Conservation (phyloP, 37 sponge, comb jelly and placozoan species). For the Eunapius fragilis region DNA sequence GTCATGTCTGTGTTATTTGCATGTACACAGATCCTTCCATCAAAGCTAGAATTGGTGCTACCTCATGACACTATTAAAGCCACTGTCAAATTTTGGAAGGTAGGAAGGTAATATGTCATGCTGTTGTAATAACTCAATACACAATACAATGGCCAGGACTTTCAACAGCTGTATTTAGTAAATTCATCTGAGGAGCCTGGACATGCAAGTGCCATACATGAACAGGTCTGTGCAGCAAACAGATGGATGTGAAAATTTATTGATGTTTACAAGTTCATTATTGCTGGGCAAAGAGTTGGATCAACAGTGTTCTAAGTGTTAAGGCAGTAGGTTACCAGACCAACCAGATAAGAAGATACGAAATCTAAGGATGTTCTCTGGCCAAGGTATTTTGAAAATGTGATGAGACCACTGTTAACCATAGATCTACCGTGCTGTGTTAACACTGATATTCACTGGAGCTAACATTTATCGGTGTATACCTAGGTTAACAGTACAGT, state of each 20-base stretch:
- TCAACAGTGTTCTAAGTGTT: no score
- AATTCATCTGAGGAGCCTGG: not conserved
- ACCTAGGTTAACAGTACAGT: no score
- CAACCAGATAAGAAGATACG: no score
- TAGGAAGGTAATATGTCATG: not conserved
- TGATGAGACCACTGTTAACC: no score
- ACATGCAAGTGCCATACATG: not conserved
- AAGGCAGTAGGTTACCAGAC: no score
- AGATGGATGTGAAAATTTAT: not conserved
- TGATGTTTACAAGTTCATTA: no score
- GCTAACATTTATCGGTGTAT: no score
- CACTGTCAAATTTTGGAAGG: not conserved
- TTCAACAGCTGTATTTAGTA: not conserved
- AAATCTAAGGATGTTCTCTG: no score
- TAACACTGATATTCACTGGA: no score
- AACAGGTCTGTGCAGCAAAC: not conserved
- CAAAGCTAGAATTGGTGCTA: not conserved
- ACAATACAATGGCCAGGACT: not conserved
- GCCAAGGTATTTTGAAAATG: no score
- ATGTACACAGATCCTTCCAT: conserved; percentile 1
- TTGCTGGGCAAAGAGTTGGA: no score
- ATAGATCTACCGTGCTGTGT: no score
- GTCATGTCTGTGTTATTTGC: not conserved
- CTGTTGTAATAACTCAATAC: not conserved
- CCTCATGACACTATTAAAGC: not conserved